Base-by-base conservation (phyloP, 2,113 vertebrate species). In the Epinephelus cyanopodus region DNA sequence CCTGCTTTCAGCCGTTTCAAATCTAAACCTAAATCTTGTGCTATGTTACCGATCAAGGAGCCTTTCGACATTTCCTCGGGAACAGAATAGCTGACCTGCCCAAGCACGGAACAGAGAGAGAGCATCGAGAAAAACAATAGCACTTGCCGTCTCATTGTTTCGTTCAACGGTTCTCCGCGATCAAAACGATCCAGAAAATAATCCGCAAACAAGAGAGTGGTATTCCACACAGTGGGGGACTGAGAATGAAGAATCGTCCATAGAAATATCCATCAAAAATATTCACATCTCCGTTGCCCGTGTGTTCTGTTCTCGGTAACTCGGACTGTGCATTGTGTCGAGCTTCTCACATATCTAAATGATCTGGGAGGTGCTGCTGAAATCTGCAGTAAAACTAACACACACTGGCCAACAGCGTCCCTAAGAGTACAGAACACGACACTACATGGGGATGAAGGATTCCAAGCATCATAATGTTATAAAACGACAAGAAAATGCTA, bases 371-470 rank as follows among this genome's bases (percentile, higher is more conserved):
- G 81, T 23, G 50, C 63, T 77, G 69, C 9, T 57, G 27, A 27
- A 27, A 27, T 27, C 27, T 27, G 27, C 27, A 27, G 27, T 27
- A 27, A 27, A 27, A 10, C 27, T 69, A 23, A 65, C 27, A 79
- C 69, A 29, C 90, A 92, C 90, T 96, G 94, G 96, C 94, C 95
- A 95, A 97, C 96, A 97, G 97, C 97, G 97, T 94, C 97, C 93
- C 97, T 94, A 87, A 95, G 94, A 96, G 97, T 96, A 77, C 90
- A 95, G 61, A 91, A 77, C 77, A 92, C 4, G 74, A 93, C 95
- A 97, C 93, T 96, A 86, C 95, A 92, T 27, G 27, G 27, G 27
- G 27, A 27, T 27, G 27, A 27, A 27, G 27, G 54, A 66, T 2
- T 3, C 3, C 15, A 75, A 47, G 3, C n/a, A 1, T 23, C 13